Evolutionary conservation across 2,888 invertebrate species (phyloP).

Genomic region (Drosophila atroscutellata): DNA sequence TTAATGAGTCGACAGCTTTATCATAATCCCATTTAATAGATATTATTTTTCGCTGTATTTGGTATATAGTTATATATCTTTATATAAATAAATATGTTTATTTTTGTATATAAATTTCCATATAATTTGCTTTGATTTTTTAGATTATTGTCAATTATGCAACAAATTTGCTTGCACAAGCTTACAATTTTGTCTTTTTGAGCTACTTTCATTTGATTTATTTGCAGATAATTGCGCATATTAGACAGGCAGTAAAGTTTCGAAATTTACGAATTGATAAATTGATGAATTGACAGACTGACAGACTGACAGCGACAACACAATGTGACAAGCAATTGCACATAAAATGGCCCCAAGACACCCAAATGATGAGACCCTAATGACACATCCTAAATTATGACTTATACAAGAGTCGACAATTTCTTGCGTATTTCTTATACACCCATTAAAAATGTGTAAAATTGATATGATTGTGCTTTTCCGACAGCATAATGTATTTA

Average conservation of each 20-base stretch:
- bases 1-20: conserved; percentile 77
- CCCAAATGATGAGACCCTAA: conserved; percentile 31
- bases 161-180: conserved; percentile 37
- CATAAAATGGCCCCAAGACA: conserved; percentile 5
- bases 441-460: neutral
- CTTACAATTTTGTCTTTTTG: conserved; percentile 12
- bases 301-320: conserved; percentile 37
- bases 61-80: neutral
- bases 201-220: conserved; percentile 49
- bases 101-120: conserved; percentile 24
- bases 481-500: neutral
- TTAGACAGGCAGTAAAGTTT: conserved; percentile 25
- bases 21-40: conserved; percentile 35
- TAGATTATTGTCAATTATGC: conserved; percentile 53
- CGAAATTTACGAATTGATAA: conserved; percentile 30
- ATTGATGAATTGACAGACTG: conserved; percentile 25
- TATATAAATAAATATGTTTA: neutral
- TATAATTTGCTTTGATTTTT: conserved; percentile 30
- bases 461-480: neutral
- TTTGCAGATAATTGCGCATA: conserved; percentile 54
- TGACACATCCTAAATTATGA: conserved; percentile 24
- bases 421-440: neutral
- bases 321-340: conserved; percentile 39
- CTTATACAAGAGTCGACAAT: conserved; percentile 11
- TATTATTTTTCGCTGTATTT: conserved; percentile 17